Conservation (phyloP, 2,888 invertebrate genomes). For the Odontomyia ornata region DNA sequence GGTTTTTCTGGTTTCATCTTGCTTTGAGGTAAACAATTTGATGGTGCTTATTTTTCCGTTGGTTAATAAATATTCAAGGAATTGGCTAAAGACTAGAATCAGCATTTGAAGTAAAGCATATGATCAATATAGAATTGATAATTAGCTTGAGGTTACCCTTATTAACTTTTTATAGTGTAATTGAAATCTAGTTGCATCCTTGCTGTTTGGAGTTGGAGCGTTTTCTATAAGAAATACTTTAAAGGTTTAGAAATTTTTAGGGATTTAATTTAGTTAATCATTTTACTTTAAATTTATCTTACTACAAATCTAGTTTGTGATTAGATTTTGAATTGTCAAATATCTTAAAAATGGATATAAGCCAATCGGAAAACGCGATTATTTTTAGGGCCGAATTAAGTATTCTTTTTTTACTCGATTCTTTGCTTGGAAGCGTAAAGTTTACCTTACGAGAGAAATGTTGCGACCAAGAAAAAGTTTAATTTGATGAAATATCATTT, state of each 20-base stretch:
- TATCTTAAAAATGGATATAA: too few species aligned
- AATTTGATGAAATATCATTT: too few species aligned
- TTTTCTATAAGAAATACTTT: conserved; percentile 28
- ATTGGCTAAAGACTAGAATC: conserved; percentile 15
- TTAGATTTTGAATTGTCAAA: too few species aligned
- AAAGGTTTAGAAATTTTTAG: background rate
- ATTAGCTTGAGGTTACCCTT: background rate
- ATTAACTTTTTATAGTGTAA: background rate
- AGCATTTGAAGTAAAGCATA: background rate
- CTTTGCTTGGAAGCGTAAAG: too few species aligned
- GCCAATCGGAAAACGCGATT: too few species aligned
- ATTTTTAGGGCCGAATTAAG: too few species aligned
- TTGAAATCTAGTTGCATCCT: background rate
- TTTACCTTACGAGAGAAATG: too few species aligned
- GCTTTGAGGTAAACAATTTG: background rate
- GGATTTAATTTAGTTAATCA: background rate
- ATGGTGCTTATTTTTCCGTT: too few species aligned
- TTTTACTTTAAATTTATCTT: background rate
- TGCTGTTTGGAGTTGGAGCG: conserved; percentile 5
- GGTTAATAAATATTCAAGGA: background rate
- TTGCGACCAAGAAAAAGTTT: too few species aligned
- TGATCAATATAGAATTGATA: background rate
- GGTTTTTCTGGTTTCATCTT: too few species aligned
- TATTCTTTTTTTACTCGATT: too few species aligned
- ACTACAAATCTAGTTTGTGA: too few species aligned